Base-by-base conservation (phyloP, 2,888 invertebrate species). In the Microplitis manilae region DNA sequence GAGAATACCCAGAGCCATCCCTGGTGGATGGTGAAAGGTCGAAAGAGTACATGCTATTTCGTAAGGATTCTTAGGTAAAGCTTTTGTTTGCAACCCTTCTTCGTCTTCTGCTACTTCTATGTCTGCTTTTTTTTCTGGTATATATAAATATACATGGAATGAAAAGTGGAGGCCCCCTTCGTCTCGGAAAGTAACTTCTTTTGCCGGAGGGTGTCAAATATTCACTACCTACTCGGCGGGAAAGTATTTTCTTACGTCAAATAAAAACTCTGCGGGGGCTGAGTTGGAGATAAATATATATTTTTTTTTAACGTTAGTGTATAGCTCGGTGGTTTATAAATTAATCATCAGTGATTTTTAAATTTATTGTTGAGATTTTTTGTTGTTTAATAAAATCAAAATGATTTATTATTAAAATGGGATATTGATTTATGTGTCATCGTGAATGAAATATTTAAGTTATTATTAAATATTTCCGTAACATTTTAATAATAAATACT, bases 21-120 rank as follows among this genome's bases (percentile, higher is more conserved):
- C n/a, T 67, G 5, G 67, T 67, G 17, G 30, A 39, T 39, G 67
- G n/a, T 38, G 40, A 68, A 68, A 68, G 68, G 68, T 68, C 41
- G 68, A 68, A 38, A 30, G 68, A n/a, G 7, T 40, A 64, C 41
- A 69, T 20, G 20, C 13, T 30, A 30, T 77, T 75, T 81, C 76
- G 77, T 71, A 72, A 40, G 62, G 79, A 77, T 73, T 73, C 73
- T 41, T 50, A 50, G 71, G 78, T 68, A 79, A 62, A 40, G 76
- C 78, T 76, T 81, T 82, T 82, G 80, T 81, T 82, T 79, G 75
- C 74, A 77, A 78, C 77, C 80, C 73, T 72, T 71, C 60, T 59
- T 62, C 72, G 30, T 62, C 41, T 39, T 73, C 40, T 17, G 62
- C 41, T 70, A 8, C 50, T 50, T 50, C 8, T 50, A 50, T 50